These are phyloP conservation scores for Eleginops maclovinus DNA, from an alignment of 2,113 vertebrate species.

Conservation along the genomic window DNA sequence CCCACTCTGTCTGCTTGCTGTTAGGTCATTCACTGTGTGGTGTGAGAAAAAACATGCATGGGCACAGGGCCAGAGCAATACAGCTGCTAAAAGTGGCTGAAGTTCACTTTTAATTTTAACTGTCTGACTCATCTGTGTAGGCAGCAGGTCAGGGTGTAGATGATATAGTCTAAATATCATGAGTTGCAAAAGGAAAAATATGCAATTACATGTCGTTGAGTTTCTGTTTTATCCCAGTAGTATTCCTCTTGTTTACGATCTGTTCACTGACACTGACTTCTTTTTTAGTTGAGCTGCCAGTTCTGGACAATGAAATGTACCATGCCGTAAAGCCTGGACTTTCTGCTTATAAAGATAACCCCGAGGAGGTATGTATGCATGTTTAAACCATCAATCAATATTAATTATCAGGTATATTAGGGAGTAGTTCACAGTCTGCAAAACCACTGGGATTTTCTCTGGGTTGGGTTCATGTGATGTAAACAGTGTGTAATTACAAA, in stretches of 20 bases:
- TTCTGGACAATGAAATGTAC: slow-evolving; percentile 95
- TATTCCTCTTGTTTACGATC: slow-evolving; percentile 13
- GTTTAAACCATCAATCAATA: slow-evolving; percentile 47
- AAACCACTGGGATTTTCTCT: slow-evolving; percentile 49
- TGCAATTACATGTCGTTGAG: slow-evolving; percentile 28
- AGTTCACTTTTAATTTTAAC: slow-evolving; percentile 60
- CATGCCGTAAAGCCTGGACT: slow-evolving; percentile 97
- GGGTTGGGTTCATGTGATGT: slow-evolving; percentile 64
- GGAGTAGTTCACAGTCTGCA: slow-evolving; percentile 39
- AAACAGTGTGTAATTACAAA: slow-evolving; percentile 65
- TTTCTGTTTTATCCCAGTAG: slow-evolving; percentile 9
- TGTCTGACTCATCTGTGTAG: slow-evolving; percentile 69
- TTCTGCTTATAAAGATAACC: slow-evolving; percentile 93
- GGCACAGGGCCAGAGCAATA: slow-evolving; percentile 43
- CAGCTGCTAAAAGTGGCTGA: slow-evolving; percentile 62
- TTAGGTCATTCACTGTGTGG: slow-evolving; percentile 72
- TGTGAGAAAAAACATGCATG: slow-evolving; percentile 69
- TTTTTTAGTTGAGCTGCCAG: slow-evolving; percentile 86
- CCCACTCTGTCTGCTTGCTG: slow-evolving; percentile 58
- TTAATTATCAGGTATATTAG: slow-evolving; percentile 49
- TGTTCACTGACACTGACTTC: slow-evolving; percentile 25
- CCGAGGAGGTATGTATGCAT: slow-evolving; percentile 87
- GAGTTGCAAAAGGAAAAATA: slow-evolving; percentile 1
- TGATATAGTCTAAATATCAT: slow-evolving; percentile 39
- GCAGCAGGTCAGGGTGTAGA: slow-evolving; percentile 37